Evolutionary conservation across 2,797 vertebrate species (phyloP).

Genomic region (Meriones psammophilus): DNA sequence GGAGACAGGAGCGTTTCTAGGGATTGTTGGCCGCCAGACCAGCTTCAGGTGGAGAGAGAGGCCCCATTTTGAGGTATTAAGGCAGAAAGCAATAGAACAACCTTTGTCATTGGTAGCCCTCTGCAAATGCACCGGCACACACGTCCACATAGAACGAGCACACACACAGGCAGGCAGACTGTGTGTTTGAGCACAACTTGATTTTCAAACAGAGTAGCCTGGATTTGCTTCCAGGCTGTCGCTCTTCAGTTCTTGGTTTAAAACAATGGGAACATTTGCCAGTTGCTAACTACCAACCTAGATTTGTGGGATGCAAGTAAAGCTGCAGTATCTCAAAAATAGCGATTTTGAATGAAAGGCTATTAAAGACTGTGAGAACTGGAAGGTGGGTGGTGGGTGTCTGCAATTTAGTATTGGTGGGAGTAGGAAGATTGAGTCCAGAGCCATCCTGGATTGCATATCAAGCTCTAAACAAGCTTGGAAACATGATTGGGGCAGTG

Average conservation of each 20-base stretch:
- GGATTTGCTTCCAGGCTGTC: not conserved
- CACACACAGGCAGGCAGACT: not conserved
- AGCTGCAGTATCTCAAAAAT: not conserved
- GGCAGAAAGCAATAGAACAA: not conserved
- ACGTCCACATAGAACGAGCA: too few relatives aligned
- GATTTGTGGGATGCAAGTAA: conserved; percentile 33
- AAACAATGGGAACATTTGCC: not conserved
- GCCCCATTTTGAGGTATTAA: not conserved
- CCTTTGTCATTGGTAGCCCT: not conserved
- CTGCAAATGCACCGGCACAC: not conserved
- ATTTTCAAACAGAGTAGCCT: not conserved
- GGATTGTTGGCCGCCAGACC: not conserved
- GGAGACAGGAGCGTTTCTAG: not conserved
- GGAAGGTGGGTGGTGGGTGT: not conserved
- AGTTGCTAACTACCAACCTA: conserved; percentile 8
- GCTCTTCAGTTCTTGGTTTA: conserved; percentile 18
- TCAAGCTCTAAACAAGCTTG: not conserved
- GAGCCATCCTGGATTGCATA: not conserved
- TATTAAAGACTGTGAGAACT: not conserved
- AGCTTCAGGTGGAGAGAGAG: not conserved
- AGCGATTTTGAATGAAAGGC: conserved; percentile 10
- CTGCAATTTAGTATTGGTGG: not conserved
- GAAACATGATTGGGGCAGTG: not conserved
- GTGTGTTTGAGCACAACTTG: not conserved
- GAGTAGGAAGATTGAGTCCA: not conserved